Evolutionary conservation across 2,888 invertebrate species (phyloP), one percentile per base, ranked within the genome.

Genomic region (Gasteruption jaculator): DNA sequence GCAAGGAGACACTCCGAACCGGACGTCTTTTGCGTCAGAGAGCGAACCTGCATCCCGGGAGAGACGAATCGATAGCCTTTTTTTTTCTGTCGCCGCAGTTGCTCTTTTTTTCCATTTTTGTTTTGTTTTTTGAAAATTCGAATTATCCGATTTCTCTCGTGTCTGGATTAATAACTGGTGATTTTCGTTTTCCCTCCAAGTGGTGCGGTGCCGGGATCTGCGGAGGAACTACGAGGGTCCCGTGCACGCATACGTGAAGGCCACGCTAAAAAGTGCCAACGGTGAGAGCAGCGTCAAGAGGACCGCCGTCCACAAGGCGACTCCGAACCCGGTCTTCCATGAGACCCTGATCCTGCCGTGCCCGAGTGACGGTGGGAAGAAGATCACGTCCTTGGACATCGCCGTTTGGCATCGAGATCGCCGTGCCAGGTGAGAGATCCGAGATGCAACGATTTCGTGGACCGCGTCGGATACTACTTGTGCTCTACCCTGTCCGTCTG

Each of bases 351-450:
- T 79, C 56, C 78, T 89, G 53, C 82, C 83, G 67, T 85, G 38
- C 74, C 76, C 12, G 63, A 80, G 58, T 37, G 58, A 56, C 55
- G 54, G 60, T 55, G 54, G 49, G 39, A 54, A 50, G 41, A 61
- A 72, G 74, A 27, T 78, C 34, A 80, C 81, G 58, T 76, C 80
- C 66, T 75, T 88, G 30, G 81, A 86, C 57, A 76, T 91, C 55
- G 88, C 90, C 30, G 88, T 89, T 31, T 91, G 91, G 91, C 90
- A 90, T 68, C 76, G 91, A 53, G 87, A 90, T 72, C 81, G 87
- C 55, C 82, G 81, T 54, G 81, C 83, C 68, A 84, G 87, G 91
- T 91, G 76, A 78, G 76, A n/a, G n/a, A n/a, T n/a, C n/a, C n/a
- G n/a, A n/a, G 10, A 24, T 8, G 24, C 10, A 22, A 8, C 24